Evolutionary conservation across 2,888 invertebrate species (phyloP).

Genomic region (Cepaea hortensis): DNA sequence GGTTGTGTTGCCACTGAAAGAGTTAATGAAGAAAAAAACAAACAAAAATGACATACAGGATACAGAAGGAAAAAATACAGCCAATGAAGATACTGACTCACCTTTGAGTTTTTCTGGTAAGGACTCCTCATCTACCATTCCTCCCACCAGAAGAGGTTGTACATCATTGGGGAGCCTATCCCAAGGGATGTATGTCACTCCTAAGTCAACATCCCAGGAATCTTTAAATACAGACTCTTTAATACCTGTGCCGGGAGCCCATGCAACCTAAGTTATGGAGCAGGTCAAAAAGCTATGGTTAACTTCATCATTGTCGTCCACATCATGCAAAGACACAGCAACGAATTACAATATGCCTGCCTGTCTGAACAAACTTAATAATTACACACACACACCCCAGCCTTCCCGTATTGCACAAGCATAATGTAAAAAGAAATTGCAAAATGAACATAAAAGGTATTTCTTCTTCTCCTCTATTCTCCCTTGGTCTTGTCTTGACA

Average conservation of each 20-base stretch:
- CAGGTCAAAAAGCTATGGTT: not conserved
- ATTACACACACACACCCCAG: too few species aligned
- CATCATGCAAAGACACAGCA: not conserved
- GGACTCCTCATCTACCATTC: slow-evolving; percentile 94
- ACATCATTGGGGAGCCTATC: slow-evolving; percentile 80
- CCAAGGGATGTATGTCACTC: slow-evolving; percentile 96
- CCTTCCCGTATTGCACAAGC: too few species aligned
- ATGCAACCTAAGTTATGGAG: slow-evolving; percentile 84
- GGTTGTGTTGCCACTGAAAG: too few species aligned
- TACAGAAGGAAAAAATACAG: too few species aligned
- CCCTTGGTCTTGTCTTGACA: too few species aligned
- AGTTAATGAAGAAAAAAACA: too few species aligned
- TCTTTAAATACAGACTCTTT: slow-evolving; percentile 95
- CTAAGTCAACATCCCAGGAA: slow-evolving; percentile 96
- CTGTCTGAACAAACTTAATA: too few species aligned
- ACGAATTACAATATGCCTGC: not conserved
- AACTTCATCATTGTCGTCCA: not conserved
- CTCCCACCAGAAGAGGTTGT: slow-evolving; percentile 67
- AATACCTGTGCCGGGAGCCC: slow-evolving; percentile 96
- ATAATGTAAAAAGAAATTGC: too few species aligned
- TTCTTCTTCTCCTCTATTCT: too few species aligned
- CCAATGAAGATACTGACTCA: slow-evolving; percentile 34
- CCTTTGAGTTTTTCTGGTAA: slow-evolving; percentile 87
- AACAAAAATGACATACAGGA: too few species aligned
- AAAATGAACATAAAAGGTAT: too few species aligned